Evolutionary conservation across 2,888 invertebrate genomes (phyloP).

Genomic region (Drosophila pullipes): DNA sequence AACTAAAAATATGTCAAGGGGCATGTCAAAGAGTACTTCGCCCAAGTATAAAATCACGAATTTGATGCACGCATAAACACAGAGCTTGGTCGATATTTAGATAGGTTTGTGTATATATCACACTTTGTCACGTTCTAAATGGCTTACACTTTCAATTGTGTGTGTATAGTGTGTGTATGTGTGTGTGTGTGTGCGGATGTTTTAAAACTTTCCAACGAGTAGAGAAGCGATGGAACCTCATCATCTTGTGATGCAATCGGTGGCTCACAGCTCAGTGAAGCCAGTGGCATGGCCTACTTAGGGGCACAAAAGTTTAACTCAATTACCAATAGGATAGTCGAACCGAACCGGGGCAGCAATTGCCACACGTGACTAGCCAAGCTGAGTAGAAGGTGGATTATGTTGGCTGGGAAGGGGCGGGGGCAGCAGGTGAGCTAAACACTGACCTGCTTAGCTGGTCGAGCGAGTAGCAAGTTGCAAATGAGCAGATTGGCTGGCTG

Average conservation of each 20-base stretch:
- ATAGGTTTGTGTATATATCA: slow-evolving; percentile 13
- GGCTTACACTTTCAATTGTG: slow-evolving; percentile 25
- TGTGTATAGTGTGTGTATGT: slow-evolving; percentile 25
- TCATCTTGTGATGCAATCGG: slow-evolving; percentile 70
- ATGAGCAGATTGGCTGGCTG: slow-evolving; percentile 9
- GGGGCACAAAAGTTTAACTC: slow-evolving; percentile 75
- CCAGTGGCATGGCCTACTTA: slow-evolving; percentile 65
- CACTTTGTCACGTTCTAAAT: slow-evolving; percentile 38
- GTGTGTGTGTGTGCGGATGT: slow-evolving; percentile 31
- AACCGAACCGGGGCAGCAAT: slow-evolving; percentile 7
- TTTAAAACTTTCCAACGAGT: slow-evolving; percentile 61
- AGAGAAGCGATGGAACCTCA: slow-evolving; percentile 34
- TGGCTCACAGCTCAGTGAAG: slow-evolving; percentile 53
- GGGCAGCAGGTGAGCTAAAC: slow-evolving; percentile 25
- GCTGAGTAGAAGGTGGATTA: slow-evolving; percentile 39
- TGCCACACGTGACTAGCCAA: slow-evolving; percentile 73
- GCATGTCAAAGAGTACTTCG: not conserved
- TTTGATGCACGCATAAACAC: slow-evolving; percentile 41
- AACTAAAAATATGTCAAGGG: not conserved
- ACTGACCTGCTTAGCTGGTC: slow-evolving; percentile 64
- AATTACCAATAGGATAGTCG: slow-evolving; percentile 57
- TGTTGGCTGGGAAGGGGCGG: slow-evolving; percentile 6
- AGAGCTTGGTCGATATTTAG: slow-evolving; percentile 1
- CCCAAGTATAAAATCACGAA: not conserved
- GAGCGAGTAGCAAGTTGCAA: slow-evolving; percentile 52